phyloP scores from a whole-genome alignment of 2,113 vertebrate species.

The Garra rufa region DNA sequence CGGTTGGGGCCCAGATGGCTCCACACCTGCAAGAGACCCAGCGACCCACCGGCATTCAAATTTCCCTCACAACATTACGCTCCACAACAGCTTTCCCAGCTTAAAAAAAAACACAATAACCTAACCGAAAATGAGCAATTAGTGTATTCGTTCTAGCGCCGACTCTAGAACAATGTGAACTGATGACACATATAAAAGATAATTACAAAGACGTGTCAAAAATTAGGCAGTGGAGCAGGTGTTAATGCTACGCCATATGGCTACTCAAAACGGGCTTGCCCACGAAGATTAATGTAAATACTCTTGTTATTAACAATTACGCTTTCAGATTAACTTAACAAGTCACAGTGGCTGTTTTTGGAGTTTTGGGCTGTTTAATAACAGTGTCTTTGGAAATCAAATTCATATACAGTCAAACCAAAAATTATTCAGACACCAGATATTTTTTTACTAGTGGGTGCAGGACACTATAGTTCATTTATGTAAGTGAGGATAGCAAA shows the following conservation, averaged over 20 bases:
- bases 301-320: conserved; percentile 53
- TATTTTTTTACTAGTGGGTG: too few species aligned
- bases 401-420: neutral
- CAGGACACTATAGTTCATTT: too few species aligned
- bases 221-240: conserved; percentile 48
- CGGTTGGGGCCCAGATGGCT: conserved; percentile 72
- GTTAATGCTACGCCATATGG: conserved; percentile 51
- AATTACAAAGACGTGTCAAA: neutral
- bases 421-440: too few species aligned
- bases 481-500: too few species aligned
- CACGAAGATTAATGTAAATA: conserved; percentile 42
- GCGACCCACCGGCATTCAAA: neutral
- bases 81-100: conserved; percentile 45
- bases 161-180: conserved; percentile 35
- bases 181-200: conserved; percentile 16
- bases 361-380: conserved; percentile 39
- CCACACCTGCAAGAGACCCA: conserved; percentile 71
- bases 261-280: conserved; percentile 39
- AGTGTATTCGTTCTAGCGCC: conserved; percentile 8
- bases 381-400: conserved; percentile 37
- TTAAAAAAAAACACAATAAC: conserved; percentile 24
- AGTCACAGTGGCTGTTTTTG: conserved; percentile 33
- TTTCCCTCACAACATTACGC: conserved; percentile 40
- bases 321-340: conserved; percentile 46
- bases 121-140: conserved; percentile 31